phyloP scores from a whole-genome alignment of 1,140 invertebrate genomes.

The Phenacoccus solenopsis region DNA sequence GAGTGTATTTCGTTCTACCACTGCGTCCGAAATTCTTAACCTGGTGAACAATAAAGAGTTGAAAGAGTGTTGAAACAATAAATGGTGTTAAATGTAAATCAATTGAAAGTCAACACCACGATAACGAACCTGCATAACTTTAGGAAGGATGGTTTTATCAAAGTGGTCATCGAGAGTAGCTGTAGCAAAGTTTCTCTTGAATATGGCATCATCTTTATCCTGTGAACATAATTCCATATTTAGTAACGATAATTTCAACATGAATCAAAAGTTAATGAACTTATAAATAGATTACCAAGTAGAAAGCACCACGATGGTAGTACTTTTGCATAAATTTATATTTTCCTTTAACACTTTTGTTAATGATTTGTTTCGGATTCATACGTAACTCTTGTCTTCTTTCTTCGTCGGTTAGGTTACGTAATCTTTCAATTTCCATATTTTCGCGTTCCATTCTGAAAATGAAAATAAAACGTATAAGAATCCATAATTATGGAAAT shows the following conservation, averaged over 20 bases:
- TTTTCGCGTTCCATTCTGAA: conserved; percentile 66
- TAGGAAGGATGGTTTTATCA: conserved; percentile 95
- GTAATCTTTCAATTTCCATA: conserved; percentile 76
- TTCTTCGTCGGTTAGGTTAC: conserved; percentile 95
- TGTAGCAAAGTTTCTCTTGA: conserved; percentile 89
- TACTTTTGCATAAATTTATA: conserved; percentile 99
- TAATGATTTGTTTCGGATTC: conserved; percentile 90
- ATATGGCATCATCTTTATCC: conserved; percentile 85
- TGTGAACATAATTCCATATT: conserved; percentile 30
- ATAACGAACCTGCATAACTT: conserved; percentile 89
- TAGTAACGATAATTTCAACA: conserved; percentile 1
- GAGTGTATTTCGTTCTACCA: conserved; percentile 97
- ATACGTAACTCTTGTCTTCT: conserved; percentile 69
- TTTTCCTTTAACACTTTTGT: conserved; percentile 94
- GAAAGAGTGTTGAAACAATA: neutral
- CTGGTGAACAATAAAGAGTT: conserved; percentile 32
- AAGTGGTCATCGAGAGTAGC: conserved; percentile 98
- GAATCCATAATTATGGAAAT: conserved; percentile 23
- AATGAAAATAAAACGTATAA: conserved; percentile 13
- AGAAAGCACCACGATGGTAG: conserved; percentile 98
- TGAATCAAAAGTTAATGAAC: neutral
- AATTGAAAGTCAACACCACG: neutral
- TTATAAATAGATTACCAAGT: conserved; percentile 44
- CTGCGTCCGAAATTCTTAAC: conserved; percentile 99
- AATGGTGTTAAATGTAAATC: neutral